A percentile compares a stretch with the other conserved stretches of the same genome.
Evolutionary conservation across 2,113 vertebrate genomes (phyloP).

Genomic region (Podilymbus podiceps): DNA sequence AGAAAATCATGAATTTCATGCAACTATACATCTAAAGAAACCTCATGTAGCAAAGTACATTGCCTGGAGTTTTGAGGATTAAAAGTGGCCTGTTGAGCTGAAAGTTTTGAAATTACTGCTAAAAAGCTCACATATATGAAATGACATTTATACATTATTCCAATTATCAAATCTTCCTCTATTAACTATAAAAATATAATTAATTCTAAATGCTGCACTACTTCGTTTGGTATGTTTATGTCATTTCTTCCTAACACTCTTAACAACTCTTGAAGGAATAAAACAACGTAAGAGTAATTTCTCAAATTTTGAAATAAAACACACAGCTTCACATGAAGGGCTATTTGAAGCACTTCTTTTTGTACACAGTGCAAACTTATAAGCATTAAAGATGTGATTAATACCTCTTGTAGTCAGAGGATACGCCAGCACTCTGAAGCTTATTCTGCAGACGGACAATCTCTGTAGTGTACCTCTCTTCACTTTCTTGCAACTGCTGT

Average conservation of each 20-base stretch:
- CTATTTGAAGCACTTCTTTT: background rate
- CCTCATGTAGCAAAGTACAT: background rate
- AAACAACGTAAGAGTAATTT: background rate
- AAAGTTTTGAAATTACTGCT: background rate
- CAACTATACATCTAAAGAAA: background rate
- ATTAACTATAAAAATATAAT: background rate
- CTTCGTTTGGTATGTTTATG: background rate
- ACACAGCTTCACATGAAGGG: accelerated
- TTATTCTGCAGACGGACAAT: slow-evolving; percentile 77
- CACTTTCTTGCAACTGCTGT: slow-evolving; percentile 78
- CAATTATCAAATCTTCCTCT: background rate
- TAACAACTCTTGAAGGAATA: background rate
- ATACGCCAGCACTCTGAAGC: slow-evolving; percentile 68
- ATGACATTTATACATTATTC: background rate
- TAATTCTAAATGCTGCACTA: background rate
- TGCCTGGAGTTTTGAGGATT: background rate
- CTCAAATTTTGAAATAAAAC: background rate
- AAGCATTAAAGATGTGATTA: background rate
- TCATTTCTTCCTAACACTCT: background rate
- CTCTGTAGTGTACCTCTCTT: slow-evolving; percentile 77
- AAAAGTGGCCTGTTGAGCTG: background rate
- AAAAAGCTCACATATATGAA: background rate
- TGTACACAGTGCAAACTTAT: background rate
- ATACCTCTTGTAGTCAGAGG: slow-evolving; percentile 77
- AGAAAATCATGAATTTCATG: background rate